These are phyloP conservation scores for Eupristina koningsbergeri DNA, from an alignment of 1,140 invertebrate genomes.

Conservation along the genomic window DNA sequence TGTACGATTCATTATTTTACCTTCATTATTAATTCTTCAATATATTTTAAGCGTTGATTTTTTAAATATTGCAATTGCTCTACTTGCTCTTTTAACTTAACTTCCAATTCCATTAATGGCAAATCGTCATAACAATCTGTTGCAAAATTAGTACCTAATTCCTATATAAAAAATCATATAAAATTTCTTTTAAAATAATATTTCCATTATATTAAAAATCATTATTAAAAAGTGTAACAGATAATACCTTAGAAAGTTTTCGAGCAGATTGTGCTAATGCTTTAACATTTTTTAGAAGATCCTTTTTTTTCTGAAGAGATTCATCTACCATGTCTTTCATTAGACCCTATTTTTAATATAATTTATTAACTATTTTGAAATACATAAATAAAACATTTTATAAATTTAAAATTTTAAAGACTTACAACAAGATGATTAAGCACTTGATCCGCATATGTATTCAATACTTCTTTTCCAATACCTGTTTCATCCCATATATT, in stretches of 20 bases:
- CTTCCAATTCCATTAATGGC: slow-evolving; percentile 59
- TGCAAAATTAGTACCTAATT: slow-evolving; percentile 56
- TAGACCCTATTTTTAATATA: slow-evolving; percentile 51
- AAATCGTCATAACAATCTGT: slow-evolving; percentile 57
- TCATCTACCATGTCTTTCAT: slow-evolving; percentile 65
- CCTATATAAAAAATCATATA: slow-evolving; percentile 49
- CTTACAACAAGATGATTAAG: slow-evolving; percentile 54
- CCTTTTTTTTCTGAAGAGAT: slow-evolving; percentile 55
- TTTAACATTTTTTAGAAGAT: slow-evolving; percentile 57
- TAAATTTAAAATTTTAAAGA: background rate
- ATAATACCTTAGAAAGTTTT: slow-evolving; percentile 55
- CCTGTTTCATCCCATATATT: slow-evolving; percentile 59
- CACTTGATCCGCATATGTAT: slow-evolving; percentile 53
- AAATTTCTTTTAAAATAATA: slow-evolving; percentile 30
- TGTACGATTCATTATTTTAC: slow-evolving; percentile 47
- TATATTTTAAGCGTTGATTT: slow-evolving; percentile 58
- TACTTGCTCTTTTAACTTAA: slow-evolving; percentile 57
- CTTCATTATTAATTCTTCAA: slow-evolving; percentile 58
- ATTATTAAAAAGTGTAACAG: background rate
- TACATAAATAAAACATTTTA: slow-evolving; percentile 12
- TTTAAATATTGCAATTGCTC: slow-evolving; percentile 58
- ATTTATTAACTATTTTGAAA: slow-evolving; percentile 23
- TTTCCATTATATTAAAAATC: background rate
- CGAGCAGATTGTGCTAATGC: slow-evolving; percentile 54
- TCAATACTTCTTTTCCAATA: slow-evolving; percentile 45